Conservation (phyloP, 2,113 vertebrate genomes). For the Tragelaphus scriptus region DNA sequence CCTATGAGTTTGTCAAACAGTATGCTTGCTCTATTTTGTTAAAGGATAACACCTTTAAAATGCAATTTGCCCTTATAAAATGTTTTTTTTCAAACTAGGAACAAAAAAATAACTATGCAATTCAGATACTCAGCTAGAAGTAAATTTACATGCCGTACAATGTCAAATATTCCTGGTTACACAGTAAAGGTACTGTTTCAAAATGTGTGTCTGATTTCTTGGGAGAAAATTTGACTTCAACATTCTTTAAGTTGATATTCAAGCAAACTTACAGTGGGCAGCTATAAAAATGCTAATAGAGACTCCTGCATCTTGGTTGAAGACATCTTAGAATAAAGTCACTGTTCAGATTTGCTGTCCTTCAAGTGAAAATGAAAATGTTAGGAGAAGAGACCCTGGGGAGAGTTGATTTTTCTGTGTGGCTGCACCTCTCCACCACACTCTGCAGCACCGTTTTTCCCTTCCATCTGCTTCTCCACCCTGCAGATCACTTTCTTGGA, state of each 20-base stretch:
- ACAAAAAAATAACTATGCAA: background rate
- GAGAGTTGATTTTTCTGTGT: slow-evolving; percentile 21
- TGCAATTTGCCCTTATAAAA: background rate
- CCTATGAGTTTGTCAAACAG: background rate
- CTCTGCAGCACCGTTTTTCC: slow-evolving; percentile 31
- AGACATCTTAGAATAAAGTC: slow-evolving; percentile 22
- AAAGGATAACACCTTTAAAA: background rate
- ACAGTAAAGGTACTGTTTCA: background rate
- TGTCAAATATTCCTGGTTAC: background rate
- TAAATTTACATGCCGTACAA: background rate
- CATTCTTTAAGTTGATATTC: background rate
- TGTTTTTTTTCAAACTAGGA: background rate
- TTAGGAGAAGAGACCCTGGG: background rate
- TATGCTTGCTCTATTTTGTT: background rate
- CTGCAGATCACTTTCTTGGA: slow-evolving; percentile 48
- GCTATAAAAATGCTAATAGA: slow-evolving; percentile 39
- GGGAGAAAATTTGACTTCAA: slow-evolving; percentile 24
- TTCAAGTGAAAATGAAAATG: slow-evolving; percentile 42
- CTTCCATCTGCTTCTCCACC: slow-evolving; percentile 64
- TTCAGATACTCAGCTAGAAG: background rate
- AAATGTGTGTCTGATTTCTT: background rate
- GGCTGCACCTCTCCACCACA: slow-evolving; percentile 12
- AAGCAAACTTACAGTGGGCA: background rate
- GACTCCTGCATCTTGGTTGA: background rate
- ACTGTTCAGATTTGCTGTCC: background rate